Conservation (phyloP, 2,888 invertebrate genomes). For the Aproaerema taeniolella region DNA sequence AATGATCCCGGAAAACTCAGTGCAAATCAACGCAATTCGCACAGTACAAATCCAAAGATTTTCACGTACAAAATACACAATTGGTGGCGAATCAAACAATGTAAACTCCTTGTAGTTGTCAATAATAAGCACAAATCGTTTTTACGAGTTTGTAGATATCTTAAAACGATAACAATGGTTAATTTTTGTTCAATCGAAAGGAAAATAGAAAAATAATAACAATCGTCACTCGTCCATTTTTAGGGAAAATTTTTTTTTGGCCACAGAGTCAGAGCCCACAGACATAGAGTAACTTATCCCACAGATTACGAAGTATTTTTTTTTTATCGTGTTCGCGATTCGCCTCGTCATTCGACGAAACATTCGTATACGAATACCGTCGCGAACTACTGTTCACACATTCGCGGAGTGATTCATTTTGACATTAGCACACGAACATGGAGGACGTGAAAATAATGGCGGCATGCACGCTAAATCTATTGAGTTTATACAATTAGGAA, state of each 20-base stretch:
- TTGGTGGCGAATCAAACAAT: conserved; percentile 35
- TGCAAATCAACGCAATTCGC: conserved; percentile 15
- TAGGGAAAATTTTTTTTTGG: conserved; percentile 4
- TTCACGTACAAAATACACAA: conserved; percentile 36
- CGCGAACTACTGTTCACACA: no score
- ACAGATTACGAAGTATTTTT: no score
- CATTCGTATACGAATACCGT: no score
- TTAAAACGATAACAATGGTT: conserved; percentile 1
- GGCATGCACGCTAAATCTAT: no score
- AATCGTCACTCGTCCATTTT: conserved; percentile 9
- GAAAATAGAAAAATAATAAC: conserved; percentile 10
- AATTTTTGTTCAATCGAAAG: conserved; percentile 6
- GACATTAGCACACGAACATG: no score
- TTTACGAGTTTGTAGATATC: not conserved
- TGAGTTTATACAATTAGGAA: no score
- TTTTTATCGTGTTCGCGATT: no score
- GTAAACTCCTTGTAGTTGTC: not conserved
- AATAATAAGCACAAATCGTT: not conserved
- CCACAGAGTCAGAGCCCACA: no score
- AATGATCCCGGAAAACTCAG: conserved; percentile 12
- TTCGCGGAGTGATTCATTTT: no score
- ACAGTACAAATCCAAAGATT: conserved; percentile 19
- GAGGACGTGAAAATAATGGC: no score
- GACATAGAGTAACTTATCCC: no score
- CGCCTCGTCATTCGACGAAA: no score